phyloP scores from a whole-genome alignment of 2,797 vertebrate genomes.

The Erpetoichthys calabaricus region DNA sequence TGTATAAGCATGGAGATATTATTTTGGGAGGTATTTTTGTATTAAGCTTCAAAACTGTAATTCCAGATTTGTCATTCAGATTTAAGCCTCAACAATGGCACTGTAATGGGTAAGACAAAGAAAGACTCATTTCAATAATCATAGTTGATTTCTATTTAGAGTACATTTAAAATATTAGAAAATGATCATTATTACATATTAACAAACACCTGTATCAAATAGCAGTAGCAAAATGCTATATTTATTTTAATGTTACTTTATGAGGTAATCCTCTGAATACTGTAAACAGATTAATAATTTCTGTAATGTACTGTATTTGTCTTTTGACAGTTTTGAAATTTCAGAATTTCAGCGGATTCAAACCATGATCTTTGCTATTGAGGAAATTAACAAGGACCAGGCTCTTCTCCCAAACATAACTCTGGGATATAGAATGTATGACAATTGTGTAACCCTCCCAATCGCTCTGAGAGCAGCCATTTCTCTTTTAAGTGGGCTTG shows the following conservation, averaged over 20 bases:
- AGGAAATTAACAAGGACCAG: slow-evolving; percentile 50
- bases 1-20: slow-evolving; percentile 34
- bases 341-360: slow-evolving; percentile 43
- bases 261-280: no score
- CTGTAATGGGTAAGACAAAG: slow-evolving; percentile 40
- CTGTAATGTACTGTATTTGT: no score
- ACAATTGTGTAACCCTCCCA: slow-evolving; percentile 52
- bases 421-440: slow-evolving; percentile 56
- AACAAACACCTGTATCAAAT: no score
- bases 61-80: slow-evolving; percentile 34
- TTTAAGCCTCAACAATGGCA: slow-evolving; percentile 29
- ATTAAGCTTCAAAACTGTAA: slow-evolving; percentile 46
- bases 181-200: no score
- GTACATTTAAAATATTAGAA: no score
- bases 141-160: no score
- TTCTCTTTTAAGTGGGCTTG: slow-evolving; percentile 37
- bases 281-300: no score
- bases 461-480: slow-evolving; percentile 45
- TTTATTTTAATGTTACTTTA: no score
- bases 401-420: slow-evolving; percentile 47
- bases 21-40: slow-evolving; percentile 56
- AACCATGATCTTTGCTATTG: slow-evolving; percentile 61
- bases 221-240: no score
- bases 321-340: background rate
- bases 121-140: background rate